phyloP scores from a whole-genome alignment of 2,888 invertebrate species.

The Portevinia maculata region DNA sequence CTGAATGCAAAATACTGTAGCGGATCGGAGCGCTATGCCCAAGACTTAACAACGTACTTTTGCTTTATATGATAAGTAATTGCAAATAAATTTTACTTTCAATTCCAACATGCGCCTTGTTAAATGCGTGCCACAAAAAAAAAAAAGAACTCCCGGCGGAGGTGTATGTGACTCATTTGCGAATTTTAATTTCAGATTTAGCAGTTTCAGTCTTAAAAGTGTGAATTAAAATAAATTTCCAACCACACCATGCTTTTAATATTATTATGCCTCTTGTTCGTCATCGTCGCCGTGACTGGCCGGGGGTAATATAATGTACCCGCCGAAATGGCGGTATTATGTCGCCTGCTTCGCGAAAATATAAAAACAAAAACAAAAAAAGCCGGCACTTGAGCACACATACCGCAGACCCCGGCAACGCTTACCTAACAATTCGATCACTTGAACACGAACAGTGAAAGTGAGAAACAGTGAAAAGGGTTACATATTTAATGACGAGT shows the following conservation, averaged over 20 bases:
- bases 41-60: constrained; percentile 29
- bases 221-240: constrained; percentile 37
- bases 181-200: constrained; percentile 30
- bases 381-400: constrained; percentile 60
- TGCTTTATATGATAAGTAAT: constrained; percentile 30
- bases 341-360: constrained; percentile 42
- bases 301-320: constrained; percentile 15
- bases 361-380: constrained; percentile 21
- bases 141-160: constrained; percentile 2
- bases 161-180: constrained; percentile 31
- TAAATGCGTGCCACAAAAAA: constrained; percentile 4
- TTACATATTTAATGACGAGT: constrained; percentile 30
- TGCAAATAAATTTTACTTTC: constrained; percentile 20
- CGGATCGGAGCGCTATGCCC: constrained; percentile 5
- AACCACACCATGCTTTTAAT: constrained; percentile 40
- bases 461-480: constrained; percentile 43
- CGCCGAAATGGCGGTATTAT: constrained; percentile 36
- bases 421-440: constrained; percentile 61
- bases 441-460: constrained; percentile 70
- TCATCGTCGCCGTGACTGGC: constrained; percentile 9
- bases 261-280: constrained; percentile 12
- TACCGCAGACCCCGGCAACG: constrained; percentile 25
- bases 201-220: constrained; percentile 10
- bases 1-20: constrained; percentile 12
- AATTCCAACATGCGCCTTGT: constrained; percentile 1